phyloP scores from a whole-genome alignment of 2,113 vertebrate genomes.

The Anolis carolinensis region DNA sequence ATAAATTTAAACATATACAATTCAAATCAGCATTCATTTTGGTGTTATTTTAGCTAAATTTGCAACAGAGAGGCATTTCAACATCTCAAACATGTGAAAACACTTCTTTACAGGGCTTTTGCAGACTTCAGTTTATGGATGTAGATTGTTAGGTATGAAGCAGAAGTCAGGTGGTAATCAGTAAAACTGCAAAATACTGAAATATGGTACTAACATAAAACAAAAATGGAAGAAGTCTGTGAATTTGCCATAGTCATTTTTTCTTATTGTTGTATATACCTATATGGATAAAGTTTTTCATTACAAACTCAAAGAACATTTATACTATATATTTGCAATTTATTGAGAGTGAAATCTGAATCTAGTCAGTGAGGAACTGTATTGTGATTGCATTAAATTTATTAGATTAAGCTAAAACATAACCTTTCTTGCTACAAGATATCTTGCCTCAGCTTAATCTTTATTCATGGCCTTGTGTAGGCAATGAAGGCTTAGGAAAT shows the following conservation, averaged over 20 bases:
- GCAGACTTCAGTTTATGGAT: fast-evolving
- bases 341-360: slow-evolving; percentile 18
- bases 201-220: slow-evolving; percentile 19
- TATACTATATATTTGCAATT: slow-evolving; percentile 18
- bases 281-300: slow-evolving; percentile 4
- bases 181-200: slow-evolving; percentile 14
- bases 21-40: slow-evolving; percentile 10
- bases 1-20: slow-evolving; percentile 4
- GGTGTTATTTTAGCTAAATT: neutral
- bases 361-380: slow-evolving; percentile 24
- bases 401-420: slow-evolving; percentile 33
- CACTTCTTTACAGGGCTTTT: slow-evolving; percentile 13
- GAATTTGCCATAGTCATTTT: neutral
- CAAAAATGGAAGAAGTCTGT: slow-evolving; percentile 20
- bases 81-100: slow-evolving; percentile 11
- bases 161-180: neutral
- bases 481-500: slow-evolving; percentile 23
- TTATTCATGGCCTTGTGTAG: slow-evolving; percentile 23
- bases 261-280: neutral
- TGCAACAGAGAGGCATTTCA: slow-evolving; percentile 14
- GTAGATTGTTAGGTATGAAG: slow-evolving; percentile 39
- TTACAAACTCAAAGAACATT: slow-evolving; percentile 29
- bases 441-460: neutral
- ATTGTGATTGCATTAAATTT: neutral
- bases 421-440: neutral